Conservation (phyloP, 2,113 vertebrate genomes). For the Patagioenas fasciata region DNA sequence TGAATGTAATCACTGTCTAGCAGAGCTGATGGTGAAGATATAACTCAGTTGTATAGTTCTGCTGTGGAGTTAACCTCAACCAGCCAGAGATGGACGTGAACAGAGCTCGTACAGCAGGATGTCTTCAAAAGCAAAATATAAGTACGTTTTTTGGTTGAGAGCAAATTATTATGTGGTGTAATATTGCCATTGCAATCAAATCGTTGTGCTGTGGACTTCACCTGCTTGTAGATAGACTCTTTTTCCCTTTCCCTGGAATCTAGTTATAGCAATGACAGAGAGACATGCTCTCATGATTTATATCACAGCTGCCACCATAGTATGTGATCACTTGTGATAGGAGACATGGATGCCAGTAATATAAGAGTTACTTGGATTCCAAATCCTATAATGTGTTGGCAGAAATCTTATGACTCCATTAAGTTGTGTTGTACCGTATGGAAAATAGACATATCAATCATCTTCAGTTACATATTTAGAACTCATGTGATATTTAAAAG, state of each 20-base stretch:
- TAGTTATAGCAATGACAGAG: background rate
- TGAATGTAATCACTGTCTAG: background rate
- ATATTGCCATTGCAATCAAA: background rate
- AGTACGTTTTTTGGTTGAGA: background rate
- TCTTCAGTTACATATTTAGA: constrained; percentile 27
- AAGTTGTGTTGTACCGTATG: background rate
- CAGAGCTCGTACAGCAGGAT: background rate
- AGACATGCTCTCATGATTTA: constrained; percentile 14
- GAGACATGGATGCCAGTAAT: constrained; percentile 10
- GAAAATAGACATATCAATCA: constrained; percentile 52
- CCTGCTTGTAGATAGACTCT: background rate
- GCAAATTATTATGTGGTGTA: background rate
- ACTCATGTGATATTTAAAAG: constrained; percentile 34
- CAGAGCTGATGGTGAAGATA: background rate
- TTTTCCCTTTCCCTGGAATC: constrained; percentile 1
- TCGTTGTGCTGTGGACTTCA: background rate
- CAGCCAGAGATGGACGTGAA: background rate
- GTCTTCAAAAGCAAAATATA: background rate
- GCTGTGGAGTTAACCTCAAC: background rate
- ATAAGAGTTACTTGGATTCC: constrained; percentile 20
- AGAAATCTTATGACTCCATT: constrained; percentile 40
- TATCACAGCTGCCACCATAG: background rate
- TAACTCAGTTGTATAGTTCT: background rate
- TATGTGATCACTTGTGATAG: constrained; percentile 13
- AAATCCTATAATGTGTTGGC: constrained; percentile 31